phyloP scores from a whole-genome alignment of 2,797 vertebrate species.

The Vireo griseus region DNA sequence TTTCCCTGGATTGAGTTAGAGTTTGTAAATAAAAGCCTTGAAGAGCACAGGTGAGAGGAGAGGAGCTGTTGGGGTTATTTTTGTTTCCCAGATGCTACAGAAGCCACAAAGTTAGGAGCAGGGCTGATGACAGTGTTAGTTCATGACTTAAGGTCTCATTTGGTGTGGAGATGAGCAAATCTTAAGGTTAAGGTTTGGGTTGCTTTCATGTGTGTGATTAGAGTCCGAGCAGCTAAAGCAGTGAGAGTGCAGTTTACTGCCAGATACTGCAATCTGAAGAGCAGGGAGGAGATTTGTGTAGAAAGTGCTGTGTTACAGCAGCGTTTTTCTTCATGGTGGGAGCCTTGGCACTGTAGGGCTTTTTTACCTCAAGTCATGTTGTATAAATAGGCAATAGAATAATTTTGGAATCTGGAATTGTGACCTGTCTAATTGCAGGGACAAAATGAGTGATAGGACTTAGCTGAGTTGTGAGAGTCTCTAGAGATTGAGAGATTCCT shows the following conservation, averaged over 20 bases:
- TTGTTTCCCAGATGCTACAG: not conserved
- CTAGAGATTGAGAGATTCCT: not conserved
- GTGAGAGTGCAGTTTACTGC: not conserved
- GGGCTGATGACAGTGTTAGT: not conserved
- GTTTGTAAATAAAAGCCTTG: not conserved
- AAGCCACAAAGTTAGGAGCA: not conserved
- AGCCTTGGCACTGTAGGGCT: not conserved
- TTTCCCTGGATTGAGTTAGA: not conserved
- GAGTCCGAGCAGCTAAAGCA: not conserved
- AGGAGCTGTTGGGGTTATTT: not conserved
- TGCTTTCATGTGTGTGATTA: not conserved
- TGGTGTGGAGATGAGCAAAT: not conserved
- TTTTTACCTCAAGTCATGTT: not conserved
- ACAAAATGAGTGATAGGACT: not conserved
- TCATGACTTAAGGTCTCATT: not conserved
- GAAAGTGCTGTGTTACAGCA: not conserved
- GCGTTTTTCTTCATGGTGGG: not conserved
- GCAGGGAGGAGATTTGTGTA: not conserved
- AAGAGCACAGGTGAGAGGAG: not conserved
- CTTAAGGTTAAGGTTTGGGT: not conserved
- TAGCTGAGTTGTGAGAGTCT: not conserved
- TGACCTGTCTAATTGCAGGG: not conserved
- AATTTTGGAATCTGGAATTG: not conserved
- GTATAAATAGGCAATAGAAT: not conserved
- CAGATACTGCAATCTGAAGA: not conserved